These are phyloP conservation scores for Amblyornis subalaris DNA, from an alignment of 2,113 vertebrate genomes.

Conservation along the genomic window DNA sequence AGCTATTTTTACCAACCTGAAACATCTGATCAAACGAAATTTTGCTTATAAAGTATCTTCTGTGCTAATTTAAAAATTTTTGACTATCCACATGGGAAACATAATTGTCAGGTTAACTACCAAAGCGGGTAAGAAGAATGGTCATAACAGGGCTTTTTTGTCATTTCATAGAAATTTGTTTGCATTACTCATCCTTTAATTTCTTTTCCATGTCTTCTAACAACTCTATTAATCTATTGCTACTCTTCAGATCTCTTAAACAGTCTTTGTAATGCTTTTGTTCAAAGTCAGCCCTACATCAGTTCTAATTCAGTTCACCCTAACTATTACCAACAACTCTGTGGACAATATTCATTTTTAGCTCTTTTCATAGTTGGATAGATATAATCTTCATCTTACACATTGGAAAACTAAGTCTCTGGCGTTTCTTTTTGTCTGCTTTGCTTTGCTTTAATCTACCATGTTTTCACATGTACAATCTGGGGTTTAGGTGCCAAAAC, in stretches of 20 bases:
- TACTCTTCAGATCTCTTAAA: slow-evolving; percentile 19
- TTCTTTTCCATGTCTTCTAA: slow-evolving; percentile 30
- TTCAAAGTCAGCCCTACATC: slow-evolving; percentile 19
- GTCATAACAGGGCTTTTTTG: not conserved
- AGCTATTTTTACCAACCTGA: not conserved
- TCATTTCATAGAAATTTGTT: slow-evolving; percentile 3
- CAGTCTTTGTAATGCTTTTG: not conserved
- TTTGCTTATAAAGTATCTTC: not conserved
- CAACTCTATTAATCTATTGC: not conserved
- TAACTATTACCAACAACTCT: not conserved
- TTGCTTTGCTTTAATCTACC: slow-evolving; percentile 10
- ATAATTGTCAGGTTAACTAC: not conserved
- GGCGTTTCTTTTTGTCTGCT: not conserved
- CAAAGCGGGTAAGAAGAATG: not conserved
- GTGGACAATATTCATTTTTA: not conserved
- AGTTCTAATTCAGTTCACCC: not conserved
- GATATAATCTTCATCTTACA: slow-evolving; percentile 3
- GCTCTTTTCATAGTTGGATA: not conserved
- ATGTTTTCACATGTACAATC: not conserved
- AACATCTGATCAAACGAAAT: not conserved
- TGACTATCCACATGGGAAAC: not conserved
- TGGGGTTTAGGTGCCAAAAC: not conserved
- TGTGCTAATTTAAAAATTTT: not conserved
- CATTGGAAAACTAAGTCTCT: not conserved
- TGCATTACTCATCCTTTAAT: slow-evolving; percentile 12